Evolutionary conservation across 2,888 invertebrate species (phyloP).

Genomic region (Eugnorisma glareosa): DNA sequence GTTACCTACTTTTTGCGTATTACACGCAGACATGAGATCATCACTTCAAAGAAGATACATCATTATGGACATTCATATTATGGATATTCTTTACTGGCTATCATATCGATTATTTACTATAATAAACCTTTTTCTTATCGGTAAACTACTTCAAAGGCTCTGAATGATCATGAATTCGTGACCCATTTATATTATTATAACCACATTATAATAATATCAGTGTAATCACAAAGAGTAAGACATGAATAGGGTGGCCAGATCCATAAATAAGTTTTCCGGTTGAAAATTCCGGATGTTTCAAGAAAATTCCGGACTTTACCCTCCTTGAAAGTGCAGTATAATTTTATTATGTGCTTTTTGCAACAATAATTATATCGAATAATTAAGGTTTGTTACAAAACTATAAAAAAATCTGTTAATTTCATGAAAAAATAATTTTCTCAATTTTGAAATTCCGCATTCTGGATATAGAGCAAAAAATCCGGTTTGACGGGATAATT

Average conservation of each 20-base stretch:
- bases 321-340: not conserved
- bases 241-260: not conserved
- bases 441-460: too few relatives aligned
- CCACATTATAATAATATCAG: not conserved
- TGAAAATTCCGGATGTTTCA: not conserved
- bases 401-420: too few relatives aligned
- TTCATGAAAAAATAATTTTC: too few relatives aligned
- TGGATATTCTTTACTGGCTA: not conserved
- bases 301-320: not conserved
- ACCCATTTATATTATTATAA: not conserved
- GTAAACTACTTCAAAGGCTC: not conserved
- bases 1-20: slow-evolving; percentile 21
- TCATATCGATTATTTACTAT: not conserved
- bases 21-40: slow-evolving; percentile 29
- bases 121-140: not conserved
- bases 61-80: not conserved
- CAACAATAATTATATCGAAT: too few relatives aligned
- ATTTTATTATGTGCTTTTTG: not conserved
- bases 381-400: not conserved
- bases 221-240: not conserved
- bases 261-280: not conserved
- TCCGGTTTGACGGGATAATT: not conserved
- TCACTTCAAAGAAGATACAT: slow-evolving; percentile 19
- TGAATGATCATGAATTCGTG: not conserved
- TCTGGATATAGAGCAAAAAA: too few relatives aligned